Base-by-base conservation (phyloP, 2,113 vertebrate genomes). In the Trichechus manatus region DNA sequence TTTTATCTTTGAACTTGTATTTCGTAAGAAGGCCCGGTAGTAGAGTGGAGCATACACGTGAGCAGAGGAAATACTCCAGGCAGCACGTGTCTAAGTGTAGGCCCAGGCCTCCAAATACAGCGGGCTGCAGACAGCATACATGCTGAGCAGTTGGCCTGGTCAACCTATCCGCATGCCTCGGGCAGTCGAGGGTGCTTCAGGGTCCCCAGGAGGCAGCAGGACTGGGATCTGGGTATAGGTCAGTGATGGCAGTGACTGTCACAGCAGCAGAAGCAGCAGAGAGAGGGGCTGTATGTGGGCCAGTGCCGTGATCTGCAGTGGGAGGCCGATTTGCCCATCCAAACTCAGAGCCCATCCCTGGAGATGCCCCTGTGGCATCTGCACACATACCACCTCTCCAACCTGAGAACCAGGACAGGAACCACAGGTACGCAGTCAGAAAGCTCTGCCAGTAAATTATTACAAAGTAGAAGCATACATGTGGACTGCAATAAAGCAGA, bases 161-260 rank as follows among this genome's bases (percentile, higher is more conserved):
- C 15, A 36, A 3, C 10, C 47, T 15, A 23, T 3, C 5, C 4
- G 0, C 31, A 11, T 19, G 53, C 9, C 17, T 80, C 59, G 50
- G 22, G n/a, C 14, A 14, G 9, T 44, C 25, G 25, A 29, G 27
- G 72, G 39, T 36, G 3, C 31, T 29, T 9, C 29, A 42, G 39
- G 9, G 63, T 53, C 13, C 27, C 27, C 8, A 36, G 39, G 36
- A 31, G 33, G 17, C 20, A 77, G 53, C 20, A 29, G 10, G 22
- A 9, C 53, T 9, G 25, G 27, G 39, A 13, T 17, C 47, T 25
- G 44, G 17, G 17, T 33, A 2, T n/a, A 31, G 63, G 14, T 3
- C 8, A 22, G 9, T 2, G 20, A 0, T 25, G 23, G 4, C 33
- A 14, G 11, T 8, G 9, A 59, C 5, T 14, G n/a, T 6, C 20